phyloP scores from a whole-genome alignment of 2,113 vertebrate genomes.

The Alligator mississippiensis region DNA sequence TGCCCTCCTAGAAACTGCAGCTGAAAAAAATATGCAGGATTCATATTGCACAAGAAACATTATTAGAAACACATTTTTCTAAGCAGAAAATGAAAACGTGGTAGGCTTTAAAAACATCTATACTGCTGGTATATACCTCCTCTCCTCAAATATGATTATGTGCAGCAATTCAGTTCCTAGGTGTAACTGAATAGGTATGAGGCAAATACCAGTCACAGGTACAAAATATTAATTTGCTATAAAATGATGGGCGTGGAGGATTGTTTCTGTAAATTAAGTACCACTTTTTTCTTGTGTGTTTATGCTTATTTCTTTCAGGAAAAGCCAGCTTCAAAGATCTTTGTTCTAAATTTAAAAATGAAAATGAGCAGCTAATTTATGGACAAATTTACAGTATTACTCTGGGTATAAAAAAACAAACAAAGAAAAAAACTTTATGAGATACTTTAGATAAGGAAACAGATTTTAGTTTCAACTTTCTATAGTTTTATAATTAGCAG shows the following conservation, averaged over 20 bases:
- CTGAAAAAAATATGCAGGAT: conserved; percentile 12
- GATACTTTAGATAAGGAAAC: not conserved
- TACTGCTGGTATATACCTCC: not conserved
- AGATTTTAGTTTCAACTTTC: not conserved
- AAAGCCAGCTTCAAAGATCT: not conserved
- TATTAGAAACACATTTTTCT: conserved; percentile 54
- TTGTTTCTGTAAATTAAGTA: not conserved
- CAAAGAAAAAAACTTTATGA: not conserved
- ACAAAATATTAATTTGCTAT: not conserved
- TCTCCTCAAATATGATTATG: not conserved
- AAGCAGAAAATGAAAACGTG: conserved; percentile 8
- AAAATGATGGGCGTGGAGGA: not conserved
- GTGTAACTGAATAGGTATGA: conserved; percentile 10
- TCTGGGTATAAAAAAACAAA: not conserved
- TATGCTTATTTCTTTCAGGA: not conserved
- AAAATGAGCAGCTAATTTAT: not conserved
- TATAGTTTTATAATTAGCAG: not conserved
- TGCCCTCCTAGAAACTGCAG: conserved; percentile 7
- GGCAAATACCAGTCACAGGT: not conserved
- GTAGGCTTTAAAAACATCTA: not conserved
- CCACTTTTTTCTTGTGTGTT: not conserved
- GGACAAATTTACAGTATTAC: not conserved
- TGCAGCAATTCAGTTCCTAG: not conserved
- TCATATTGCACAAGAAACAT: conserved; percentile 25
- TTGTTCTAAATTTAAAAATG: not conserved